Conservation (phyloP, 1,140 invertebrate species). For the Temnothorax longispinosus region DNA sequence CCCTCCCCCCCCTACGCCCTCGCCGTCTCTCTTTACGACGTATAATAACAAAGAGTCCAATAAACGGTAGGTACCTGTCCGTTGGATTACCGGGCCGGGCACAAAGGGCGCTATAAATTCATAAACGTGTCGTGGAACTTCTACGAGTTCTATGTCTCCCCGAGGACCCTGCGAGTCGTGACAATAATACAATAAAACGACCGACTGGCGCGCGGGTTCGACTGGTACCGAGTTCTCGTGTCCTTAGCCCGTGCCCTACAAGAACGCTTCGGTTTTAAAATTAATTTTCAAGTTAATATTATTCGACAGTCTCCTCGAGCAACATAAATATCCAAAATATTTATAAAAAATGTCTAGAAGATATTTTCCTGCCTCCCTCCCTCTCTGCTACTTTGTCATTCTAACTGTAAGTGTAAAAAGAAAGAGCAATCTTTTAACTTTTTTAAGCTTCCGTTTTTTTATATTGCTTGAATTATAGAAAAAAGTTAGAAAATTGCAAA, state of each 20-base stretch:
- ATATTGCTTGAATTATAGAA: background rate
- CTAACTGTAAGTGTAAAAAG: background rate
- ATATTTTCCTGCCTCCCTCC: background rate
- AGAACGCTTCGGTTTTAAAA: background rate
- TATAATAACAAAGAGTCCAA: conserved; percentile 80
- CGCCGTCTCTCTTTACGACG: conserved; percentile 54
- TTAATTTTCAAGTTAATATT: background rate
- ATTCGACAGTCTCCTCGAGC: background rate
- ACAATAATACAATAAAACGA: conserved; percentile 78
- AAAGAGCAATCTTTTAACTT: background rate
- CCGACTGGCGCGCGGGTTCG: background rate
- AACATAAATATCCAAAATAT: background rate
- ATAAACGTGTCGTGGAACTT: conserved; percentile 79
- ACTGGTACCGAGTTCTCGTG: conserved; percentile 1
- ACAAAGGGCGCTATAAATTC: conserved; percentile 81
- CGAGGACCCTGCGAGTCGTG: conserved; percentile 55
- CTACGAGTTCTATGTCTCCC: conserved; percentile 39
- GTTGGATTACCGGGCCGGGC: conserved; percentile 76
- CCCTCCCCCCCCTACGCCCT: background rate
- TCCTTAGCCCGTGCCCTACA: background rate
- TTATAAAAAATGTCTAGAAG: background rate
- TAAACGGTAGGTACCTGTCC: conserved; percentile 80
- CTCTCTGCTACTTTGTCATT: background rate
- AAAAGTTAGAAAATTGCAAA: background rate
- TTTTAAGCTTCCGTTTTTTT: background rate